These are phyloP conservation scores for Furcifer pardalis DNA, from an alignment of 2,797 vertebrate species.

Conservation along the genomic window DNA sequence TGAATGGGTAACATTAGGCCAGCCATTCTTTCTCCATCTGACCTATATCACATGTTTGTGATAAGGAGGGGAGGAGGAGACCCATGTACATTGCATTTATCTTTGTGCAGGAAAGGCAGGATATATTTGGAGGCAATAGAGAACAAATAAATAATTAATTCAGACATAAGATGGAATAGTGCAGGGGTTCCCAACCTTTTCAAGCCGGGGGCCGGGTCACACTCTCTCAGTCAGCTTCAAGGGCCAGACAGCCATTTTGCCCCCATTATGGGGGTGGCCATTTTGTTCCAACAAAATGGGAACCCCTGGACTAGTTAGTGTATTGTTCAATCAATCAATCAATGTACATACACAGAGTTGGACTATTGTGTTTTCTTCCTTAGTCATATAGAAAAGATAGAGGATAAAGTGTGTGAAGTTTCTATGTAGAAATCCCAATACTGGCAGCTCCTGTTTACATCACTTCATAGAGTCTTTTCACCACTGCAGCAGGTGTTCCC, in stretches of 20 bases:
- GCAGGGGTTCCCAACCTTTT: too few relatives aligned
- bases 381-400: neutral
- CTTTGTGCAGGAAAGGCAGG: too few relatives aligned
- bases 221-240: too few relatives aligned
- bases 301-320: too few relatives aligned
- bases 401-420: neutral
- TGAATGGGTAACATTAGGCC: neutral
- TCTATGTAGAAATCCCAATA: neutral
- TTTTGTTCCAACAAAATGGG: too few relatives aligned
- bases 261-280: too few relatives aligned
- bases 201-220: too few relatives aligned
- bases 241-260: too few relatives aligned
- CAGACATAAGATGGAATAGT: too few relatives aligned
- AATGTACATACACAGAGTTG: too few relatives aligned
- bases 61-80: neutral
- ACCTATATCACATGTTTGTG: neutral
- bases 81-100: neutral
- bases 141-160: neutral
- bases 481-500: neutral
- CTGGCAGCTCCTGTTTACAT: neutral
- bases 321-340: too few relatives aligned
- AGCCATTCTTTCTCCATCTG: neutral
- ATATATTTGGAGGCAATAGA: neutral
- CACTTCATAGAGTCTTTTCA: neutral
- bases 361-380: neutral